These are phyloP conservation scores for Danio choprae DNA, from an alignment of 2,797 vertebrate genomes.

Conservation along the genomic window DNA sequence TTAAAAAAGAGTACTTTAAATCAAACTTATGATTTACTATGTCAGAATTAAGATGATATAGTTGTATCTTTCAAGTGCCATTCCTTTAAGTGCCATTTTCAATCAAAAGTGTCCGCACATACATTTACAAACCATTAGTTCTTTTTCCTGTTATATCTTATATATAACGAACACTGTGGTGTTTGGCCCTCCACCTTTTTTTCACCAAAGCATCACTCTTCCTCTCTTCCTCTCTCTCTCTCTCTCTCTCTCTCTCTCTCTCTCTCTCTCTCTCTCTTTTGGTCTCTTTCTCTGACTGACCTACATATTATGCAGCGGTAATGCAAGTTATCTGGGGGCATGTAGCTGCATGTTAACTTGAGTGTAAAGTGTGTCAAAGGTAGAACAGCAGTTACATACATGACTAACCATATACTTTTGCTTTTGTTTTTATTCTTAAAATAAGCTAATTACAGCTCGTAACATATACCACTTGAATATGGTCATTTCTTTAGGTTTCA, in stretches of 20 bases:
- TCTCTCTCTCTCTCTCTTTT: slow-evolving; percentile 11
- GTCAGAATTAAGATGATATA: no score
- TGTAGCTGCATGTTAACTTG: background rate
- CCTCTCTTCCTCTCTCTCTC: no score
- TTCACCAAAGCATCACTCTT: background rate
- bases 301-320: slow-evolving; percentile 36
- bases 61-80: no score
- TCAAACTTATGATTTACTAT: no score
- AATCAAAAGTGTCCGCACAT: no score
- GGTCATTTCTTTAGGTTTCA: no score
- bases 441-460: background rate
- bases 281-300: slow-evolving; percentile 42
- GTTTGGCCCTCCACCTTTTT: background rate
- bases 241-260: no score
- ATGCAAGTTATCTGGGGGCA: slow-evolving; percentile 14
- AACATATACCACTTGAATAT: background rate
- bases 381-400: slow-evolving; percentile 18
- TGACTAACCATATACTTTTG: background rate
- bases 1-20: no score
- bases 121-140: no score
- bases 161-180: background rate
- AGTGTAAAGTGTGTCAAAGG: slow-evolving; percentile 25
- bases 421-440: background rate
- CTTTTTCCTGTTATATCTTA: no score
- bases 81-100: no score